Percentiles rank a stretch among this genome's conserved stretches.
phyloP scores from a whole-genome alignment of 2,113 vertebrate species.

The Dasypus novemcinctus region DNA sequence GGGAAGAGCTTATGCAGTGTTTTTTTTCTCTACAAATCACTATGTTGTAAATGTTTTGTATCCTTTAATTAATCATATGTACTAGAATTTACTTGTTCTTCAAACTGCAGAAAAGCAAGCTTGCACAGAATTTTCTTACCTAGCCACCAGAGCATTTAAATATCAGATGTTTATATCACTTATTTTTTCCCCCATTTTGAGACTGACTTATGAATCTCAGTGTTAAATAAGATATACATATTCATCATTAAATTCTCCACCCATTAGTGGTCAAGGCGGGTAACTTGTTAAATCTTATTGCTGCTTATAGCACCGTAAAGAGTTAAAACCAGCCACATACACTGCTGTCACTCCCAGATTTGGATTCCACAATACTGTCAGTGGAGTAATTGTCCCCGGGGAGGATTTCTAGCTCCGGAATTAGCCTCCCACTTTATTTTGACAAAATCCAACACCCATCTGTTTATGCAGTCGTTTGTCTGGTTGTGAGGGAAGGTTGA shows the following conservation, averaged over 20 bases:
- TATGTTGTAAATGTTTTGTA: not conserved
- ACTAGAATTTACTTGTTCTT: not conserved
- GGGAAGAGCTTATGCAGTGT: not conserved
- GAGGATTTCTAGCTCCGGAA: slow-evolving; percentile 13
- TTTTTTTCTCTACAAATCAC: not conserved
- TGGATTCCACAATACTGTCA: not conserved
- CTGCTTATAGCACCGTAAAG: not conserved
- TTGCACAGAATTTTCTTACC: not conserved
- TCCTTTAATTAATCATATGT: not conserved
- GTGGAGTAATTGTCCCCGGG: not conserved
- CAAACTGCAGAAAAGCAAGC: not conserved
- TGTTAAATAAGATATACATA: not conserved
- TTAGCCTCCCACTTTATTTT: slow-evolving; percentile 20
- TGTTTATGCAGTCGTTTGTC: slow-evolving; percentile 16
- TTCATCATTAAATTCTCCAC: not conserved
- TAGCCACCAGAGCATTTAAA: not conserved
- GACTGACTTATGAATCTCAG: not conserved
- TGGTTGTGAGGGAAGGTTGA: not conserved
- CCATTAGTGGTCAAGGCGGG: not conserved
- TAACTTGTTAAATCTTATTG: not conserved
- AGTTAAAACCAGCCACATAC: not conserved
- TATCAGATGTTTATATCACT: not conserved
- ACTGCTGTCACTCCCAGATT: not conserved
- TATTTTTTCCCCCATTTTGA: not conserved
- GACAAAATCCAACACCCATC: not conserved